These are phyloP conservation scores for Bufo bufo DNA, from an alignment of 2,113 vertebrate species.

Conservation along the genomic window DNA sequence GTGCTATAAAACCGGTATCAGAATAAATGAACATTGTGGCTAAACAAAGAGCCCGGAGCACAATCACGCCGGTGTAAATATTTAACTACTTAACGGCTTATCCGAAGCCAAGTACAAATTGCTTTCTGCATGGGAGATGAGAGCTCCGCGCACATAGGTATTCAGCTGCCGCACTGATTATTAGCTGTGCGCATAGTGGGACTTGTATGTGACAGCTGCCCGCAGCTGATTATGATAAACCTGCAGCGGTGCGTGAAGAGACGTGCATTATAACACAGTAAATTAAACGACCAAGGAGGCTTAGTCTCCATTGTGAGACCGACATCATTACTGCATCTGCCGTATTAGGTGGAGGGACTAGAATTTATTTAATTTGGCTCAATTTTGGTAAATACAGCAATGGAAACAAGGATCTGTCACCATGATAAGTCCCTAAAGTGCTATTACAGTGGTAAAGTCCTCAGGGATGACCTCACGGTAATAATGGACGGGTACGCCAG, in stretches of 20 bases:
- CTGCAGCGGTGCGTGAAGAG: slow-evolving; percentile 27
- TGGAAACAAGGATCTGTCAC: neutral
- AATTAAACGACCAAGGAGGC: slow-evolving; percentile 37
- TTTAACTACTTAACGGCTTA: slow-evolving; percentile 7
- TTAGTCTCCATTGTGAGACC: neutral
- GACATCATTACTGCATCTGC: no score
- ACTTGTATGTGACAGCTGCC: slow-evolving; percentile 19
- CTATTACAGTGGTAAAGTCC: neutral
- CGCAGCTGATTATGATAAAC: slow-evolving; percentile 28
- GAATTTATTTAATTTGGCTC: slow-evolving; percentile 1
- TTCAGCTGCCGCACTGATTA: neutral
- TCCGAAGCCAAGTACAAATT: slow-evolving; percentile 21
- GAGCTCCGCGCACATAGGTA: neutral
- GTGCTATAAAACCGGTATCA: neutral
- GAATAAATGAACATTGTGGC: slow-evolving; percentile 1
- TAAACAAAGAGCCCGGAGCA: slow-evolving; percentile 4
- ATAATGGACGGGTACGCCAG: no score
- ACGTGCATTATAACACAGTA: slow-evolving; percentile 10
- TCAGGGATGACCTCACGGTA: neutral
- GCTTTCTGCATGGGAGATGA: neutral
- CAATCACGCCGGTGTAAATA: slow-evolving; percentile 15
- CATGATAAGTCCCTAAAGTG: neutral
- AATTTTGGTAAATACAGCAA: neutral
- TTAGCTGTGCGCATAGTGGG: neutral
- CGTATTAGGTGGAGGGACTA: neutral